Percentiles rank a stretch among this genome's conserved stretches.
Conservation (phyloP, 2,888 invertebrate genomes). For the Agrotis puta region DNA sequence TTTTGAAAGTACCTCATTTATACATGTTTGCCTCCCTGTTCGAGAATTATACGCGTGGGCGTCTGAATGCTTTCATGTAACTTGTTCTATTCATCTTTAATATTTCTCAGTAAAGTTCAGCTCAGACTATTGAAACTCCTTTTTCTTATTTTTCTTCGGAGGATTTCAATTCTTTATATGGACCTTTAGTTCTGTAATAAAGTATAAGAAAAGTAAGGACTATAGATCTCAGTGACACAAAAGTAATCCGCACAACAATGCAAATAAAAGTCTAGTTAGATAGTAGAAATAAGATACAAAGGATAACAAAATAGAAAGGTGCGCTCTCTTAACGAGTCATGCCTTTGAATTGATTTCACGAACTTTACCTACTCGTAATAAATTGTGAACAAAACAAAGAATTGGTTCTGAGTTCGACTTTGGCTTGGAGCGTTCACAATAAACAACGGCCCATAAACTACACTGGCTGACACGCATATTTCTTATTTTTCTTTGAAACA, state of each 20-base stretch:
- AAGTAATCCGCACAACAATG: slow-evolving; percentile 35
- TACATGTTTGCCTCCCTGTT: slow-evolving; percentile 55
- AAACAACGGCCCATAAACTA: slow-evolving; percentile 83
- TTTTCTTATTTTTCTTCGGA: slow-evolving; percentile 28
- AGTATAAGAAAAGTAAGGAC: slow-evolving; percentile 17
- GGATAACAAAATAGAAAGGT: slow-evolving; percentile 61
- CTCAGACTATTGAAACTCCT: slow-evolving; percentile 20
- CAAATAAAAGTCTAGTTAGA: slow-evolving; percentile 46
- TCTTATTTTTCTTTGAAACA: slow-evolving; percentile 86
- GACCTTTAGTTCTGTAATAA: slow-evolving; percentile 23
- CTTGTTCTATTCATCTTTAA: slow-evolving; percentile 54
- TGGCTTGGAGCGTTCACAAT: slow-evolving; percentile 74
- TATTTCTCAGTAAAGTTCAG: slow-evolving; percentile 43
- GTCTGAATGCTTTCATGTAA: slow-evolving; percentile 44
- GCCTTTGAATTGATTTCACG: slow-evolving; percentile 70
- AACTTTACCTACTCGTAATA: slow-evolving; percentile 68
- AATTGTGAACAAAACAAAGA: slow-evolving; percentile 80
- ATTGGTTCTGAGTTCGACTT: slow-evolving; percentile 76
- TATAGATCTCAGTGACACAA: slow-evolving; percentile 20
- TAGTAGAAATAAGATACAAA: slow-evolving; percentile 56
- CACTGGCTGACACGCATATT: slow-evolving; percentile 78
- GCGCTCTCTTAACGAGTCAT: slow-evolving; percentile 68
- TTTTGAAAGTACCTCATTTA: slow-evolving; percentile 56
- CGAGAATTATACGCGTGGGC: slow-evolving; percentile 43
- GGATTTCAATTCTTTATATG: slow-evolving; percentile 28